Percentiles rank a stretch among this genome's conserved stretches.
Evolutionary conservation across 1,140 invertebrate genomes (phyloP).

Genomic region (Helicorthomorpha holstii): DNA sequence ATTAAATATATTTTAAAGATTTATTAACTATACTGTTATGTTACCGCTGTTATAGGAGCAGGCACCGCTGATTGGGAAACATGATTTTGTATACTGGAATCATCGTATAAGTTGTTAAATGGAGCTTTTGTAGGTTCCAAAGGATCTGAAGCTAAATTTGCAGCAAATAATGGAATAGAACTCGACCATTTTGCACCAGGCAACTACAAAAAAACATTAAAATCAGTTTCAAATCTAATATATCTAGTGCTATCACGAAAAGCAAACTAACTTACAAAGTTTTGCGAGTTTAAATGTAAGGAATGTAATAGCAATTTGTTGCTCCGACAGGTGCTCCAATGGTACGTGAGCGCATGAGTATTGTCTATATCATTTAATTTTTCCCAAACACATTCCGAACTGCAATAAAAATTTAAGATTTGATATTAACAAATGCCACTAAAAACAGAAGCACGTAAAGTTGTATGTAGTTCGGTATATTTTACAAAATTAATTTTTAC

Average conservation of each 20-base stretch:
- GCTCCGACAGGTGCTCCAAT: background rate
- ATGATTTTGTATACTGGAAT: no score
- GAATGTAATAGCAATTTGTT: background rate
- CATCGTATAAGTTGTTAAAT: background rate
- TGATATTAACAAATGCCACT: no score
- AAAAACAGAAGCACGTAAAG: no score
- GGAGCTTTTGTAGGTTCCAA: constrained; percentile 41
- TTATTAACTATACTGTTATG: no score
- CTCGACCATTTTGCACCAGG: constrained; percentile 56
- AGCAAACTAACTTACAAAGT: background rate
- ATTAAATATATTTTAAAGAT: background rate
- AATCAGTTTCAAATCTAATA: background rate
- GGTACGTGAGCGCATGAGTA: constrained; percentile 2
- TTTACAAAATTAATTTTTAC: no score
- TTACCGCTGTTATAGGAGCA: no score
- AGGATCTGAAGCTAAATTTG: constrained; percentile 51
- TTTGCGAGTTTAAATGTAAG: constrained; percentile 1
- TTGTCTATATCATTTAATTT: constrained; percentile 1
- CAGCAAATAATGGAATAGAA: constrained; percentile 57
- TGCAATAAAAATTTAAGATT: no score
- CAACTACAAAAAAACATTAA: constrained; percentile 34
- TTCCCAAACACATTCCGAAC: no score
- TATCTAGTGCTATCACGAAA: background rate
- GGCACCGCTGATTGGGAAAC: no score
- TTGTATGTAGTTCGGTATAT: no score